These are phyloP conservation scores for Leptinotarsa juncta DNA, from an alignment of 2,888 invertebrate species.

Conservation along the genomic window DNA sequence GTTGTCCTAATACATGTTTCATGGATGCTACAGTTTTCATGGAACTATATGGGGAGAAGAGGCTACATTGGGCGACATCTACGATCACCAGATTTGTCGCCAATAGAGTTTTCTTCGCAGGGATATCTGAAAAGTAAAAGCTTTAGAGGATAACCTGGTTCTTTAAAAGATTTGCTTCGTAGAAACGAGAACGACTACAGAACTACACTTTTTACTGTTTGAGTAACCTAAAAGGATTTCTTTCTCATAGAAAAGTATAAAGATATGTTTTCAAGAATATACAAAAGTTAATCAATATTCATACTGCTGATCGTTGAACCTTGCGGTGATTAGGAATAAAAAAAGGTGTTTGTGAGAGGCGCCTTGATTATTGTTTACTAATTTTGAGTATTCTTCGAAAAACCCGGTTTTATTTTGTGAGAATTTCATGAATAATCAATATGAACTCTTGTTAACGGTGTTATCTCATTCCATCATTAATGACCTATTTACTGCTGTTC, in stretches of 20 bases:
- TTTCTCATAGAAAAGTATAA: no score
- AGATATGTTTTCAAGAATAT: no score
- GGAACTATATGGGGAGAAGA: no score
- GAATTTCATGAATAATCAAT: constrained; percentile 24
- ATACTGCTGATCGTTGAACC: no score
- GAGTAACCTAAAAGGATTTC: no score
- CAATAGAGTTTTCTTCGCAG: no score
- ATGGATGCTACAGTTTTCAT: not conserved
- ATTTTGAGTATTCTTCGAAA: not conserved
- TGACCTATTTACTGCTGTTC: constrained; percentile 27
- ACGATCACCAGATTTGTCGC: no score
- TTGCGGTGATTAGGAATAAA: no score
- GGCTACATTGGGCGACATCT: no score
- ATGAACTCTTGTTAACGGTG: constrained; percentile 18
- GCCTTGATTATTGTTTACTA: not conserved
- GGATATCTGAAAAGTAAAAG: no score
- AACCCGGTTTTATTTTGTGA: not conserved
- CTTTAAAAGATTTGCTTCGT: not conserved
- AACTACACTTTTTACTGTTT: not conserved
- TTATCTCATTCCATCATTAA: constrained; percentile 22
- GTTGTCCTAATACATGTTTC: not conserved
- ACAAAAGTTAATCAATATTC: no score
- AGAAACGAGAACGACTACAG: not conserved
- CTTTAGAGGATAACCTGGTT: not conserved
- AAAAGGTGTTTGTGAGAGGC: no score